A percentile compares a stretch with the other conserved stretches of the same genome.
Conservation (phyloP, 2,888 invertebrate species). For the Caenorhabditis sulstoni region DNA sequence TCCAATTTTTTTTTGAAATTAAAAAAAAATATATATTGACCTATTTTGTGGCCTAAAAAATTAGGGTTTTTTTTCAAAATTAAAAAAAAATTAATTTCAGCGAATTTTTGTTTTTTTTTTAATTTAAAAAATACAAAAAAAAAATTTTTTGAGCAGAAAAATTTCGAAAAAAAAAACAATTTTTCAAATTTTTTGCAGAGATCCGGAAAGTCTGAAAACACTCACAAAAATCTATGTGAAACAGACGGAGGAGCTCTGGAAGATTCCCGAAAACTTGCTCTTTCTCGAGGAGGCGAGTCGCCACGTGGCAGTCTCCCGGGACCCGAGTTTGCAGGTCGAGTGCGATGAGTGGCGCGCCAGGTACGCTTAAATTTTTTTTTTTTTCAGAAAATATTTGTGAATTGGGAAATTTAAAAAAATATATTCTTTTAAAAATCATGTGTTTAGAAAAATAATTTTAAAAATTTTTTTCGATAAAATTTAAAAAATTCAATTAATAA, state of each 20-base stretch:
- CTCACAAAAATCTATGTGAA: constrained; percentile 87
- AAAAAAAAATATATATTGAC: not conserved
- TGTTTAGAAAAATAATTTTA: not conserved
- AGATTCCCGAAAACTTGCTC: constrained; percentile 85
- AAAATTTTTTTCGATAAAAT: not conserved
- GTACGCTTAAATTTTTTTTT: constrained; percentile 18
- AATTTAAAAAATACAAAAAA: not conserved
- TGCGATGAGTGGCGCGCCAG: constrained; percentile 30
- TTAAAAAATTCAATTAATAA: not conserved
- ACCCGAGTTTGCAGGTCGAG: constrained; percentile 5
- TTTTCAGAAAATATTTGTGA: not conserved
- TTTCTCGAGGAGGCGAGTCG: constrained; percentile 86
- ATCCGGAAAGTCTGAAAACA: constrained; percentile 84
- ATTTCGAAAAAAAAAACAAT: no score
- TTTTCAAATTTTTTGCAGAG: constrained; percentile 53
- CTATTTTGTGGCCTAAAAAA: no score
- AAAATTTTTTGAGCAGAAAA: no score
- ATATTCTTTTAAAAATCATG: constrained; percentile 8
- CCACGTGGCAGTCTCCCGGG: constrained; percentile 39
- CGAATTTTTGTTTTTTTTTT: not conserved
- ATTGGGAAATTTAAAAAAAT: constrained; percentile 24
- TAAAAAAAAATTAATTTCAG: no score
- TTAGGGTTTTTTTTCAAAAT: not conserved
- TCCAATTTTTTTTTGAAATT: not conserved
- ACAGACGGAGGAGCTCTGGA: constrained; percentile 87